Evolutionary conservation across 2,113 vertebrate species (phyloP).

Genomic region (Oryzias melastigma): DNA sequence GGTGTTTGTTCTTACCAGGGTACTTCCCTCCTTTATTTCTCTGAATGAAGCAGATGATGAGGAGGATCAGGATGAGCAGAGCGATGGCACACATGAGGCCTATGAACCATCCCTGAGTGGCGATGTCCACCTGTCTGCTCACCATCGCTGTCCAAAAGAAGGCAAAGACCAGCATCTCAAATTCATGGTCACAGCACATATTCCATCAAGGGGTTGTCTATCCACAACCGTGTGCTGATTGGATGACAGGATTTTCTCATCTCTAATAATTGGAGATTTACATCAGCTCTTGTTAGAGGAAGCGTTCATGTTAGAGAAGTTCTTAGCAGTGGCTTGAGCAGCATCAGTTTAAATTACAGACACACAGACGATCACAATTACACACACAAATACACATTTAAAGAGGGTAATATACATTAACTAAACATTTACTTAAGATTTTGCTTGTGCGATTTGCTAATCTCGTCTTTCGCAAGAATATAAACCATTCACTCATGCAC

Average conservation of each 20-base stretch:
- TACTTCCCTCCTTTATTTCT: conserved; percentile 99
- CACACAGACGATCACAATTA: conserved; percentile 25
- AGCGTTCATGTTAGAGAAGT: conserved; percentile 38
- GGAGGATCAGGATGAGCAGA: conserved; percentile 94
- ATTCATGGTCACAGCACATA: background rate
- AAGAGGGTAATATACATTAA: conserved; percentile 6
- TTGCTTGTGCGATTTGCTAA: conserved; percentile 5
- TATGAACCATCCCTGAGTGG: conserved; percentile 99
- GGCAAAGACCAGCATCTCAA: conserved; percentile 13
- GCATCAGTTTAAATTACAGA: conserved; percentile 26
- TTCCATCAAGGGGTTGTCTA: background rate
- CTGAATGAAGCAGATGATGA: conserved; percentile 98
- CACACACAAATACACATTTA: conserved; percentile 22
- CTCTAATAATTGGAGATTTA: conserved; percentile 6
- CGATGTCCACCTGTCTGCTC: conserved; percentile 95
- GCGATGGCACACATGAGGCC: conserved; percentile 98
- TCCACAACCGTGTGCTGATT: background rate
- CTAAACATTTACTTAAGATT: conserved; percentile 12
- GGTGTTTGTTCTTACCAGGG: conserved; percentile 80
- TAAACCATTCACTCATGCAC: conserved; percentile 48
- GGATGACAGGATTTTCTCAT: background rate
- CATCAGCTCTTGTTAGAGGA: conserved; percentile 14
- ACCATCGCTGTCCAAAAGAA: conserved; percentile 82
- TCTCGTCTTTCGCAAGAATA: conserved; percentile 13
- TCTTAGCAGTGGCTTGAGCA: conserved; percentile 10